phyloP scores from a whole-genome alignment of 2,797 vertebrate species.

The Hoplostethus atlanticus region DNA sequence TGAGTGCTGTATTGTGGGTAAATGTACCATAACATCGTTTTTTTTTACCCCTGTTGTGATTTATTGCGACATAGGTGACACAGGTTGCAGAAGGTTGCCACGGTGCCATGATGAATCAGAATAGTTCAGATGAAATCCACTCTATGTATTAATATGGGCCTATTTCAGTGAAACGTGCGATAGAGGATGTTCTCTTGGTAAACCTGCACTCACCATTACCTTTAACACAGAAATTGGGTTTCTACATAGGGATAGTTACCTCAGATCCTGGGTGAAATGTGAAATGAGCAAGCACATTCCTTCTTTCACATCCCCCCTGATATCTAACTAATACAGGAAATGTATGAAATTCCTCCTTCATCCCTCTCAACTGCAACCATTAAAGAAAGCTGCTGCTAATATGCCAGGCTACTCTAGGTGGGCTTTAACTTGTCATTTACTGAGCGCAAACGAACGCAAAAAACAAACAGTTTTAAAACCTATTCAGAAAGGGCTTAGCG shows the following conservation, averaged over 20 bases:
- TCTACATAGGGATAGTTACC: no score
- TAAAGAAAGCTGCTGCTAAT: neutral
- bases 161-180: neutral
- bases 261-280: no score
- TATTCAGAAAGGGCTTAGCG: neutral
- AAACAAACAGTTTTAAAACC: neutral
- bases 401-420: neutral
- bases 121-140: conserved; percentile 2
- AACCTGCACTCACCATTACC: no score
- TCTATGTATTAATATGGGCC: neutral
- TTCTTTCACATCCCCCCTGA: neutral
- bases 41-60: conserved; percentile 35
- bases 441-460: neutral
- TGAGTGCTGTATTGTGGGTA: conserved; percentile 19
- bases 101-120: neutral
- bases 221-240: no score
- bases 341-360: no score
- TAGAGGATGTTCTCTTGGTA: neutral
- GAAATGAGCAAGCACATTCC: neutral
- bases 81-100: conserved; percentile 19
- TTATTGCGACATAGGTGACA: conserved; percentile 35
- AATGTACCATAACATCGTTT: conserved; percentile 42
- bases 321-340: no score
- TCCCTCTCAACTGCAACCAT: no score
- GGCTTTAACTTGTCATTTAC: no score